phyloP scores from a whole-genome alignment of 2,888 invertebrate genomes.

The Dolichopus griseipennis region DNA sequence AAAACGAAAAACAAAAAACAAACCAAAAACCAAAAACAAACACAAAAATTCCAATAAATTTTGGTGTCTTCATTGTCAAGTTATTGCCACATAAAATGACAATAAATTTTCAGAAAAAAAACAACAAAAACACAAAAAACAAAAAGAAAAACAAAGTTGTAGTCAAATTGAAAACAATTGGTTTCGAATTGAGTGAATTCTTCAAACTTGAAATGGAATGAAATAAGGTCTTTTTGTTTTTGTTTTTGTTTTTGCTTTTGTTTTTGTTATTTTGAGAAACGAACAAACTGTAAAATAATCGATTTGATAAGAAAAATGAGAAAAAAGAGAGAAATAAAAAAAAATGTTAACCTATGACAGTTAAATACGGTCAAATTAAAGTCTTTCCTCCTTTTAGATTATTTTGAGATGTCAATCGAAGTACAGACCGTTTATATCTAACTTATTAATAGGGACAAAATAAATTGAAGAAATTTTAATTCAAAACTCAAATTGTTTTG shows the following conservation, averaged over 20 bases:
- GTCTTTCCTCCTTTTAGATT: no score
- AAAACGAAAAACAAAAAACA: neutral
- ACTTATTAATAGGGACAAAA: no score
- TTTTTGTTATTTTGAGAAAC: no score
- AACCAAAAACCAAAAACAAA: neutral
- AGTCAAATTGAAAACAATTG: neutral
- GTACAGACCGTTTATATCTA: no score
- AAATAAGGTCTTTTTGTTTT: neutral
- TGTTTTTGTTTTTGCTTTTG: no score
- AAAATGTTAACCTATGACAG: neutral
- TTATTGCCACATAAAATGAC: conserved; percentile 3
- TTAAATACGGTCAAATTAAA: neutral
- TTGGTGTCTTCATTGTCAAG: conserved; percentile 6
- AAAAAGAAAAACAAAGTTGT: neutral
- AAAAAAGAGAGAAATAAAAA: neutral
- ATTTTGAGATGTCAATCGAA: no score
- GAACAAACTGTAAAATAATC: neutral
- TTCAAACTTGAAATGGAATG: neutral
- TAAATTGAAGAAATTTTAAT: no score
- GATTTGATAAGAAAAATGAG: neutral
- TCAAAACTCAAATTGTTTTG: no score
- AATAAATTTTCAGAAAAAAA: neutral
- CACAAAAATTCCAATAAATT: neutral
- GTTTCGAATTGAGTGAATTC: neutral
- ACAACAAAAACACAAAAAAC: no score